phyloP scores from a whole-genome alignment of 2,113 vertebrate species.

The Ahaetulla prasina region DNA sequence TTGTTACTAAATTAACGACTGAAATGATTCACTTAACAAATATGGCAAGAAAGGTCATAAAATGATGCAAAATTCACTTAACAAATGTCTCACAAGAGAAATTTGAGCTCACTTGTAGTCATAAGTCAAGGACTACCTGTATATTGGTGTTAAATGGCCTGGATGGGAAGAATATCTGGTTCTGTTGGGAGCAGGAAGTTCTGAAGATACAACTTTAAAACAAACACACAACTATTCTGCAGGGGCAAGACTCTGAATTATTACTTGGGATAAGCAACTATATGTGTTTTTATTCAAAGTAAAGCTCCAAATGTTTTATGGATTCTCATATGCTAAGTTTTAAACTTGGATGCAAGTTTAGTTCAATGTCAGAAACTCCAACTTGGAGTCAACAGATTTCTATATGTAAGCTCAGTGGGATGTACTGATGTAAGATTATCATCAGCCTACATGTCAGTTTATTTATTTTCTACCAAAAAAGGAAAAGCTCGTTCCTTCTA shows the following conservation, averaged over 20 bases:
- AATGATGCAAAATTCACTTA: not conserved
- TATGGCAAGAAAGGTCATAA: not conserved
- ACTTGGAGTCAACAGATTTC: not conserved
- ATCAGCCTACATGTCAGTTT: conserved; percentile 21
- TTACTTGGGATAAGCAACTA: not conserved
- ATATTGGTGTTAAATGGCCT: conserved; percentile 1
- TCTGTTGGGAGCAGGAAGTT: conserved; percentile 3
- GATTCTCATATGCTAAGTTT: not conserved
- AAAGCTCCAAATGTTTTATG: not conserved
- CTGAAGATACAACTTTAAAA: not conserved
- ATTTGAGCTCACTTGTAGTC: not conserved
- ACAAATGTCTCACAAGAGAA: not conserved
- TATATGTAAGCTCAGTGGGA: not conserved
- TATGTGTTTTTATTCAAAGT: not conserved
- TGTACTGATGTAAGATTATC: conserved; percentile 25
- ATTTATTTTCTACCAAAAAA: conserved; percentile 46
- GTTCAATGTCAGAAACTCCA: not conserved
- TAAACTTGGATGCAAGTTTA: not conserved
- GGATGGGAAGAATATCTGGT: not conserved
- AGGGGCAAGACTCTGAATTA: conserved; percentile 16
- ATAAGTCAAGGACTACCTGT: not conserved
- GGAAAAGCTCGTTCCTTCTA: not conserved
- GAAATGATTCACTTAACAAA: not conserved
- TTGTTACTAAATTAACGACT: not conserved
- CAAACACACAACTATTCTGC: not conserved